Evolutionary conservation across 2,888 invertebrate genomes (phyloP), one percentile per base, ranked within the genome.

Genomic region (Cataglyphis livida): DNA sequence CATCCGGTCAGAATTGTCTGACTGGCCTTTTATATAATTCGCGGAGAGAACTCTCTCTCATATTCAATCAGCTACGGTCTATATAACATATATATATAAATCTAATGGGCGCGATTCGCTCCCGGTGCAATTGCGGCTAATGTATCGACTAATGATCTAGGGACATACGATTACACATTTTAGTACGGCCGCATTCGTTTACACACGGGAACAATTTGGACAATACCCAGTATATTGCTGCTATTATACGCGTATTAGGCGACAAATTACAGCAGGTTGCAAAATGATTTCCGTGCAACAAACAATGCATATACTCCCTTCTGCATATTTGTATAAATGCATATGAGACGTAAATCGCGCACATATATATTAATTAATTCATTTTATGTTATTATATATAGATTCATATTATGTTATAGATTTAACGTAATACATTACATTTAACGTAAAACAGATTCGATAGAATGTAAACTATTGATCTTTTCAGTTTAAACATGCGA

Each of bases 1-100:
- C 84, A 87, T 87, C 83, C 78, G 35, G 51, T 57, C 48, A 71
- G 48, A 35, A 21, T 85, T 82, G 83, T 83, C 82, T 81, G 65
- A 66, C 79, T 79, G 75, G 18, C 64, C 41, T 66, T 83, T 84
- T 73, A 79, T 79, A 79, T 79, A 35, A 35, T 70, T 79, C 59
- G 70, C 32, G 70, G 7, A 48, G 70, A 71, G 62, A 35, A 35
- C 35, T 35, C 21, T 35, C 21, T 70, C 59, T 66, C 59, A 81
- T 78, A 62, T 79, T 68, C 79, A 82, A 83, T 85, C 84, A 86
- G 38, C 70, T 70, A 62, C 61, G 48, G 4, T 57, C n/a, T 18
- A 51, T 51, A 21, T 59, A 25, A 51, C n/a, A 21, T 59, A 25
- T 59, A 25, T 38, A 32, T 32, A 59, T 76, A 59, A 59, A 59